Evolutionary conservation across 2,888 invertebrate species (phyloP), one percentile per base, ranked within the genome.

Genomic region (Zhengitettix transpicula): DNA sequence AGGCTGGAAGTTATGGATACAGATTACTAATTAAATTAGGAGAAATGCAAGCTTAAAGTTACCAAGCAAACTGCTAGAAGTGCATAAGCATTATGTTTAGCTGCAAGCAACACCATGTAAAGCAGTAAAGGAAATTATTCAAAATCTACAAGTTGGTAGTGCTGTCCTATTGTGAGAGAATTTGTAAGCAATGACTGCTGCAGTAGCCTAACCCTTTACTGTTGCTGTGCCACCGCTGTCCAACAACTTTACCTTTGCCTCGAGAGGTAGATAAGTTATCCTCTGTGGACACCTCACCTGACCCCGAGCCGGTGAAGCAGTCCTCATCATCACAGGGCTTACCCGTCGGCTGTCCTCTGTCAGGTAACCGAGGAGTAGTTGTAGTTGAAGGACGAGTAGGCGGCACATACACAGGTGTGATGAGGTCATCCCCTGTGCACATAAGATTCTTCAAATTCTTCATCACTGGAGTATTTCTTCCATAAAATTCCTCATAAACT

Each of bases 371-470:
- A 58, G 64, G 64, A 16, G 61, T 42, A 28, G 63, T 60, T 10
- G 74, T 72, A 28, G 74, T 71, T 17, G 78, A 84, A 14, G 87
- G 87, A 66, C 81, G 78, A 42, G 85, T 84, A 1, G 90, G 86
- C 1, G 90, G 89, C 14, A 91, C 87, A 71, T 91, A 92, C 1
- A 94, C 91, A 0, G 95, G 93, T 1, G 92, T 94, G 66, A 95
- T 92, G 60, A 96, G 81, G 71, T 94, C 94, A 71, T 95, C 94
- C 41, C 63, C 61, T 60, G 54, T 12, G 44, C 28, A 28, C 28
- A 28, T 15, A 17, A 12, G 11, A 51, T 28, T 28, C 28, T 28
- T 28, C 28, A 28, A 28, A 28, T 28, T 28, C 28, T 28, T 28
- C 28, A 28, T 28, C 28, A 28, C 28, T 28, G 53, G 2, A 40